phyloP scores from a whole-genome alignment of 1,140 invertebrate genomes.

The Neodiprion pinetum region DNA sequence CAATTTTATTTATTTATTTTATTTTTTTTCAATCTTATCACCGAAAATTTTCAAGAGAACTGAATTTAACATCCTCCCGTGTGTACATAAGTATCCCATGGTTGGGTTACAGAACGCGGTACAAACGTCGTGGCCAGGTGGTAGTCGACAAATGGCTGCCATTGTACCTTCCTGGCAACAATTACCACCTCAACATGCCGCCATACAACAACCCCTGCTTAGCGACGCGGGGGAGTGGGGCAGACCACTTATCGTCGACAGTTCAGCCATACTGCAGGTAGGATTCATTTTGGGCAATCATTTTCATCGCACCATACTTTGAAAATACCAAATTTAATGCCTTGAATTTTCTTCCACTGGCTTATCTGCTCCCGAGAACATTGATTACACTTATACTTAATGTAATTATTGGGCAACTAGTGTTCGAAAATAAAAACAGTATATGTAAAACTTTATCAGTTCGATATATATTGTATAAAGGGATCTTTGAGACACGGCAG shows the following conservation, averaged over 20 bases:
- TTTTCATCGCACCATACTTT: neutral
- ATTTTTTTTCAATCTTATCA: no score
- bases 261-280: conserved; percentile 75
- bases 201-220: conserved; percentile 74
- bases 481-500: conserved; percentile 8
- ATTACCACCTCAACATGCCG: conserved; percentile 73
- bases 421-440: no score
- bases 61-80: conserved; percentile 8
- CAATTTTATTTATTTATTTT: no score
- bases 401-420: no score
- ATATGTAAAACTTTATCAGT: no score
- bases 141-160: conserved; percentile 80
- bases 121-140: conserved; percentile 81
- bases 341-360: no score
- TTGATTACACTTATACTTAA: no score
- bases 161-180: conserved; percentile 91
- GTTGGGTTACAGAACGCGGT: conserved; percentile 71
- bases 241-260: conserved; percentile 81
- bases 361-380: no score
- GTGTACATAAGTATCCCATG: conserved; percentile 31
- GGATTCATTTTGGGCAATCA: conserved; percentile 19
- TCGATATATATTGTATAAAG: neutral
- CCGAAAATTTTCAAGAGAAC: no score
- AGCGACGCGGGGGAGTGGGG: conserved; percentile 78
- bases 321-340: neutral